Evolutionary conservation across 2,113 vertebrate species (phyloP).

Genomic region (Holacanthus passer): DNA sequence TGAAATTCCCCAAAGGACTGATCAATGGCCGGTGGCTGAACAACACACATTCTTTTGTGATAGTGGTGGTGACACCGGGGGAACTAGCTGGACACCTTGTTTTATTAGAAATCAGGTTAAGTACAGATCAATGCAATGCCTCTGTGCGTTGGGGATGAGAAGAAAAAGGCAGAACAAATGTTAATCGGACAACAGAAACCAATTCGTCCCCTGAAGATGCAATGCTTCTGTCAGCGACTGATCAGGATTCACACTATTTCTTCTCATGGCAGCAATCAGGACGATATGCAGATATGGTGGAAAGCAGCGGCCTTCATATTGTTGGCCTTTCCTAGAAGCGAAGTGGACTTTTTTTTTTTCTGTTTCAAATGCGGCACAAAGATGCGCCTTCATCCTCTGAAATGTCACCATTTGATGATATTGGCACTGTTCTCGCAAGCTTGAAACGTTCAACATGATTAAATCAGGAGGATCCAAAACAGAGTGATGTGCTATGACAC

Average conservation of each 20-base stretch:
- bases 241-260: constrained; percentile 23
- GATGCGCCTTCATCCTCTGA: constrained; percentile 1
- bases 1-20: constrained; percentile 61
- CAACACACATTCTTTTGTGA: constrained; percentile 44
- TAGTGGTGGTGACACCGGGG: constrained; percentile 51
- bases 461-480: neutral
- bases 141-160: constrained; percentile 41
- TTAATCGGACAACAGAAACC: constrained; percentile 55
- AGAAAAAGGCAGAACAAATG: constrained; percentile 51
- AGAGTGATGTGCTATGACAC: neutral
- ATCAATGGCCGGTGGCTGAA: constrained; percentile 67
- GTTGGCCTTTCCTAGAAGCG: neutral
- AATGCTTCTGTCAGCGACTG: constrained; percentile 25
- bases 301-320: neutral
- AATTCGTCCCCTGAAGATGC: constrained; percentile 21
- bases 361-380: neutral
- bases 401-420: constrained; percentile 29
- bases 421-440: constrained; percentile 10
- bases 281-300: neutral
- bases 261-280: constrained; percentile 8
- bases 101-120: constrained; percentile 77
- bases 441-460: neutral
- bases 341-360: neutral
- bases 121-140: constrained; percentile 61
- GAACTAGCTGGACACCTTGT: constrained; percentile 60